Percentiles rank a stretch among this genome's conserved stretches.
These are phyloP conservation scores for Lepus townsendii DNA, from an alignment of 2,797 vertebrate species.

Conservation along the genomic window DNA sequence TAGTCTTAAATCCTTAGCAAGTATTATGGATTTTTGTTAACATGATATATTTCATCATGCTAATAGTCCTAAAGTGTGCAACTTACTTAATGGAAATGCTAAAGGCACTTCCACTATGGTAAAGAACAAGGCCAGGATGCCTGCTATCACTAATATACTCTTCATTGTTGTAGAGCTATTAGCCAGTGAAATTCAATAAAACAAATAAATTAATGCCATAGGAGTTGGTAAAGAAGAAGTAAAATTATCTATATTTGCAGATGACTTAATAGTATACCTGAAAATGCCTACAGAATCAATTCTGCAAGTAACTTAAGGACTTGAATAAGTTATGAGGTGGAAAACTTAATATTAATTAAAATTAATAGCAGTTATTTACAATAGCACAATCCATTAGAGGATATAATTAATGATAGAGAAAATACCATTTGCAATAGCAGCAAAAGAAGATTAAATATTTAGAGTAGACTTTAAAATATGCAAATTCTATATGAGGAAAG, in stretches of 20 bases:
- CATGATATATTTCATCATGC: background rate
- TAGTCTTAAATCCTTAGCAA: background rate
- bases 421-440: background rate
- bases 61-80: background rate
- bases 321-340: background rate
- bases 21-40: background rate
- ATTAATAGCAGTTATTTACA: background rate
- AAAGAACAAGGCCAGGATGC: background rate
- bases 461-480: background rate
- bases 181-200: background rate
- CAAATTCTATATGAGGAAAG: background rate
- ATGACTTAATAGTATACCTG: background rate
- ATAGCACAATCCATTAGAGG: background rate
- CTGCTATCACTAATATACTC: background rate
- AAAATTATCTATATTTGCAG: background rate
- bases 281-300: slow-evolving; percentile 13
- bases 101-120: background rate
- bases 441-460: no score
- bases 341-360: background rate
- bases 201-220: background rate
- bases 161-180: background rate
- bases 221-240: background rate
- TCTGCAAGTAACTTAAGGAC: background rate
- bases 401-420: background rate
- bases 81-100: background rate